phyloP scores from a whole-genome alignment of 2,888 invertebrate species.

The Trichogramma evanescens region DNA sequence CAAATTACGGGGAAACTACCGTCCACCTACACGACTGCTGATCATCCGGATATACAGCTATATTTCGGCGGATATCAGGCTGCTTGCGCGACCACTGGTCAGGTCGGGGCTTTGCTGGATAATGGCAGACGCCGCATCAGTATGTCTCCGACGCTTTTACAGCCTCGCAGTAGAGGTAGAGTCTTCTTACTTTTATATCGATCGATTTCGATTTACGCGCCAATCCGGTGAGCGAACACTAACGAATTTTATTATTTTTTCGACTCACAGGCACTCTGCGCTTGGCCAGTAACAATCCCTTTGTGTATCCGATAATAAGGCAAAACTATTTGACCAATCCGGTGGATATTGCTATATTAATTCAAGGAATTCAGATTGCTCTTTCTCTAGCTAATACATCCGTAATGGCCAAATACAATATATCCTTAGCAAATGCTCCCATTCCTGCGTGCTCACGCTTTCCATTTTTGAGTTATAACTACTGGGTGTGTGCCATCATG shows the following conservation, averaged over 20 bases:
- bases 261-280: conserved; percentile 33
- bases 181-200: background rate
- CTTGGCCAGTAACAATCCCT: conserved; percentile 62
- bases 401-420: conserved; percentile 40
- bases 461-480: conserved; percentile 58
- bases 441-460: conserved; percentile 33
- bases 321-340: conserved; percentile 69
- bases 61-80: conserved; percentile 63
- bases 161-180: conserved; percentile 61
- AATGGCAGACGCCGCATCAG: conserved; percentile 39
- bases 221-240: too few species aligned
- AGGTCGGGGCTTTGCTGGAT: conserved; percentile 42
- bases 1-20: conserved; percentile 63
- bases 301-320: conserved; percentile 64
- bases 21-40: conserved; percentile 54
- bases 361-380: conserved; percentile 58
- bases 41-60: conserved; percentile 60
- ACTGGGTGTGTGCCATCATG: conserved; percentile 66
- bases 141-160: conserved; percentile 58
- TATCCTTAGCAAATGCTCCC: conserved; percentile 31
- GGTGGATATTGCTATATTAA: conserved; percentile 58
- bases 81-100: conserved; percentile 52
- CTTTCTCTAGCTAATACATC: conserved; percentile 55
- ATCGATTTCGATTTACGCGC: too few species aligned
- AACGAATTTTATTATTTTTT: background rate